Base-by-base conservation (phyloP, 2,888 invertebrate species). In the Bugula neritina region DNA sequence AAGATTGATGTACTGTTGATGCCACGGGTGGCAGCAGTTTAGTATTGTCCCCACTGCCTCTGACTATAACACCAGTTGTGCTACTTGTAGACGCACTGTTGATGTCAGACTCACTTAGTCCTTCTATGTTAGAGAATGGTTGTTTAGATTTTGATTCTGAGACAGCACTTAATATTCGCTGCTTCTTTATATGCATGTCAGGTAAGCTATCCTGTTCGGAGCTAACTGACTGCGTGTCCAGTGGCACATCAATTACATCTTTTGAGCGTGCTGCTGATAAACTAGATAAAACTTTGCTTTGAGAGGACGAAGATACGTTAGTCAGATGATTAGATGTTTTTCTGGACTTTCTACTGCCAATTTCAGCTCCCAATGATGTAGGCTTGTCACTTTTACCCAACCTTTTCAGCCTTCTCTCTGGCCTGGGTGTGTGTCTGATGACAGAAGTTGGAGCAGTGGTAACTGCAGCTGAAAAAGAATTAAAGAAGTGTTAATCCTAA, bases 151-250 rank as follows among this genome's bases (percentile, higher is more conserved):
- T 63, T 63, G 63, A 17, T 29, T 63, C 63, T 29, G 63, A 29
- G 2, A 63, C 63, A 63, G 63, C 63, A 10, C 31, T 27, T 31
- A 63, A 34, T 63, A 63, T 31, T 31, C 63, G 27, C 63, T 63
- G 63, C 31, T 63, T 63, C 63, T 63, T 63, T 31, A 63, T 34
- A 34, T 63, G 29, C 63, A 63, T 63, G 63, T 63, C 63, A 21
- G 55, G 21, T 25, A 13, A 23, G 25, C 21, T 55, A 3, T 17
- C 55, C 21, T 3, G 63, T 63, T 21, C 63, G 31, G 29, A 29
- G n/a, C 25, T 34, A 17, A n/a, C 63, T 25, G 63, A 13, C 17
- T 5, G 63, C 17, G 43, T 43, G 5, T 43, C 10, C 17, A 10
- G 43, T 43, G 43, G 43, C 43, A 17, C 5, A 17, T 43, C 63